Evolutionary conservation across 2,797 vertebrate species (phyloP), one percentile per base, ranked within the genome.

Genomic region (Cuniculus paca): DNA sequence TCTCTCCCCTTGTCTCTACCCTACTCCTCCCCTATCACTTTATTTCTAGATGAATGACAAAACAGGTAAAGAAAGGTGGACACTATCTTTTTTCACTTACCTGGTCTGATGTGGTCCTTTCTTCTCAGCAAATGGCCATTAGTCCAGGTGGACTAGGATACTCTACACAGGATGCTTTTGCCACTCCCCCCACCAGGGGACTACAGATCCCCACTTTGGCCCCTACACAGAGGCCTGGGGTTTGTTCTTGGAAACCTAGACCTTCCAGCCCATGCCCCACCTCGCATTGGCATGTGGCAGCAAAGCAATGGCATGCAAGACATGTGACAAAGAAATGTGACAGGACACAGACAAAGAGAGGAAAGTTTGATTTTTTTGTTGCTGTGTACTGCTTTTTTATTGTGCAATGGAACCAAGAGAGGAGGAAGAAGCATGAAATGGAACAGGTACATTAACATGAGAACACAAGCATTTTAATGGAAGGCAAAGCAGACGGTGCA

Each of bases 351-450:
- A 93, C 34, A 20, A 72, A 19, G 83, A 77, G 79, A 17, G 72
- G 85, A 24, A 1, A 88, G 68, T 83, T 39, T 5, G 31, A 63
- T 9, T 56, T 17, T 14, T 34, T 11, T 39, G 36, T 61, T 22
- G 34, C 45, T 60, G 31, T 2, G 6, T 65, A 83, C 34, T 31
- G 63, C 36, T 24, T 39, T 42, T 96, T 98, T 98, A 97, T 98
- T 98, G 48, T 16, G 75, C 80, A 3, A 60, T 36, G 56, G 12
- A 54, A 4, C 42, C 13, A 4, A 36, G 31, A 50, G 14, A 24
- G 20, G 45, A 12, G 48, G 14, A 5, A 10, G 16, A 81, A 83
- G 90, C 92, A 1, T 88, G 97, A 72, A 72, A 91, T 95, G 96
- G 61, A 89, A 36, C 10, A 0, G 36, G 42, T 3, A 42, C 2